Conservation (phyloP, 2,797 vertebrate genomes). For the Peromyscus melanophrys region DNA sequence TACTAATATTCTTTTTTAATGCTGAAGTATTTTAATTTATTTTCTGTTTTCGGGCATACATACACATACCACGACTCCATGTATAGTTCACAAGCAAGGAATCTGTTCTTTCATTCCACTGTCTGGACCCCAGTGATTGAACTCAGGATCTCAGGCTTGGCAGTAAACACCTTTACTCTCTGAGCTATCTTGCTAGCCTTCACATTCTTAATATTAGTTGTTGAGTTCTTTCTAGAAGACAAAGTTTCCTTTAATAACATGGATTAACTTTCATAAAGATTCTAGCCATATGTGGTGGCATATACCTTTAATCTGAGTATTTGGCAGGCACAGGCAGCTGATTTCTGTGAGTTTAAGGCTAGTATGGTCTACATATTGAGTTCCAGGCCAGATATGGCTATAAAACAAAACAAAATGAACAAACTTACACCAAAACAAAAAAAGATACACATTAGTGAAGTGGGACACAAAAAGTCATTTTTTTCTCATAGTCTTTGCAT, state of each 20-base stretch:
- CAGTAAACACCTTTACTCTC: not conserved
- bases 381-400: not conserved
- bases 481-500: not conserved
- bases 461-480: slow-evolving; percentile 70
- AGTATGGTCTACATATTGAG: not conserved
- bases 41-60: not conserved
- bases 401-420: not conserved
- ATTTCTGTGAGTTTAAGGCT: too few species aligned
- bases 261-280: slow-evolving; percentile 79
- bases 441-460: slow-evolving; percentile 55
- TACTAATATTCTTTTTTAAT: not conserved
- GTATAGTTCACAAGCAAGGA: not conserved
- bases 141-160: too few species aligned
- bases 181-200: not conserved
- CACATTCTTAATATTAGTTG: slow-evolving; percentile 50
- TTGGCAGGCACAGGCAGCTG: not conserved
- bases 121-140: not conserved
- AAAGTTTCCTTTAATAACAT: slow-evolving; percentile 59
- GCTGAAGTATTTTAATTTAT: not conserved
- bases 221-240: slow-evolving; percentile 54
- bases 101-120: not conserved
- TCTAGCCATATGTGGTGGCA: not conserved
- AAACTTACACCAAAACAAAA: not conserved
- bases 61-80: too few species aligned
- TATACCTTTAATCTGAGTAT: not conserved